These are phyloP conservation scores for Lonchura striata DNA, from an alignment of 2,113 vertebrate genomes.

Conservation along the genomic window DNA sequence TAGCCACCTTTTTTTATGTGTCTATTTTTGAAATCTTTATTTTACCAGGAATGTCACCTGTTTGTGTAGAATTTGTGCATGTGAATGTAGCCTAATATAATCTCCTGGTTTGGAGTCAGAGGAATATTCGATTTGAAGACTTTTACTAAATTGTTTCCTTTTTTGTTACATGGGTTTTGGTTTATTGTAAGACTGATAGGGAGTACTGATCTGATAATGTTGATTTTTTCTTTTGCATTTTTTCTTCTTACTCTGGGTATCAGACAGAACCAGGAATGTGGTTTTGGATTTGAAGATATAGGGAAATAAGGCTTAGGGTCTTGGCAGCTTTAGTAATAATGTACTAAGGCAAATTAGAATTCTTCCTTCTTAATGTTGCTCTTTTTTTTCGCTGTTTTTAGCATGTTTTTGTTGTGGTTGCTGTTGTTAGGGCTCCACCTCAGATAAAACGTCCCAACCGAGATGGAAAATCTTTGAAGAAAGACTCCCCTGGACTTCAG, in stretches of 20 bases:
- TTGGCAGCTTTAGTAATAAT: background rate
- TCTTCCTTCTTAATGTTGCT: background rate
- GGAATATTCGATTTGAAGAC: background rate
- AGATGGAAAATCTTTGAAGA: slow-evolving; percentile 83
- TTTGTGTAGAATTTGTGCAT: background rate
- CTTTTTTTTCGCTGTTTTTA: background rate
- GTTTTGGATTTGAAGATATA: background rate
- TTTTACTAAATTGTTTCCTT: background rate
- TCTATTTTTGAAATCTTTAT: background rate
- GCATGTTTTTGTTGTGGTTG: slow-evolving; percentile 13
- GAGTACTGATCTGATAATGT: background rate
- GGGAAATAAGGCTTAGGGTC: background rate
- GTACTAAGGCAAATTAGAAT: background rate
- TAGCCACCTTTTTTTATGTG: background rate
- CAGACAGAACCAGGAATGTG: background rate
- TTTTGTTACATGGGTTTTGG: background rate
- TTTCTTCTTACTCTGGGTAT: background rate
- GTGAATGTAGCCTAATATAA: background rate
- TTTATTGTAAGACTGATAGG: background rate
- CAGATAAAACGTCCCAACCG: slow-evolving; percentile 84
- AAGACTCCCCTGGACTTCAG: slow-evolving; percentile 84
- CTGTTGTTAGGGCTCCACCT: slow-evolving; percentile 77
- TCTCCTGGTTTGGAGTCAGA: background rate
- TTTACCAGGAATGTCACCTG: background rate
- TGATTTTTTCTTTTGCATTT: background rate